Percentiles rank a stretch among this genome's conserved stretches.
These are phyloP conservation scores for Gibbula magus DNA, from an alignment of 2,888 invertebrate species.

Conservation along the genomic window DNA sequence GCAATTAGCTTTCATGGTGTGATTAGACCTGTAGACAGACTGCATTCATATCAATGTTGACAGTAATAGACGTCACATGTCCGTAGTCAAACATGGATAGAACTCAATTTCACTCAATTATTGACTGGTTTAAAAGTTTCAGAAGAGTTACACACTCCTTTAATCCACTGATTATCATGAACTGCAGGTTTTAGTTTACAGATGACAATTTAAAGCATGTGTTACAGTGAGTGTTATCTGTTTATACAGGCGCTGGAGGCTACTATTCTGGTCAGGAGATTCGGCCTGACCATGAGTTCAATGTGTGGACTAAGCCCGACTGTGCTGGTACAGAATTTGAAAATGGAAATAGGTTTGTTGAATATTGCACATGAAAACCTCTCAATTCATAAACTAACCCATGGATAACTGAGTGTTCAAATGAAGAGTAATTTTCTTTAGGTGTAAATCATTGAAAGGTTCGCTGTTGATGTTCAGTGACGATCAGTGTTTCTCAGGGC, in stretches of 20 bases:
- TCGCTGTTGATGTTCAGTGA: background rate
- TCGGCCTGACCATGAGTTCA: slow-evolving; percentile 86
- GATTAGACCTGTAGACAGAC: no score
- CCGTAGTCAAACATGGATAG: no score
- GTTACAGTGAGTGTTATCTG: slow-evolving; percentile 21
- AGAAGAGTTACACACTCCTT: no score
- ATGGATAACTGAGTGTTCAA: no score
- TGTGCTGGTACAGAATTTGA: slow-evolving; percentile 90
- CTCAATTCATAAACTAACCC: no score
- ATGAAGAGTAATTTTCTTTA: background rate
- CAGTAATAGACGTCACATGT: no score
- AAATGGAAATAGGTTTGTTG: slow-evolving; percentile 83
- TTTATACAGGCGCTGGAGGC: slow-evolving; percentile 35
- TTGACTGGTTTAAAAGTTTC: no score
- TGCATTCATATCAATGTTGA: no score
- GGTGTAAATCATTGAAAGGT: background rate
- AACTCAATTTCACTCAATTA: no score
- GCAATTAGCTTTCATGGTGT: no score
- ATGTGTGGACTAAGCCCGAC: slow-evolving; percentile 92
- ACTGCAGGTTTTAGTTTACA: background rate
- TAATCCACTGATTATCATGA: background rate
- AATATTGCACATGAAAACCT: background rate
- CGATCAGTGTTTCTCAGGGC: no score
- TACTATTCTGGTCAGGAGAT: slow-evolving; percentile 46
- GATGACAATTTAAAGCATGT: background rate